Evolutionary conservation across 2,113 vertebrate species (phyloP), one percentile per base, ranked within the genome.

Genomic region (Cercocebus atys): DNA sequence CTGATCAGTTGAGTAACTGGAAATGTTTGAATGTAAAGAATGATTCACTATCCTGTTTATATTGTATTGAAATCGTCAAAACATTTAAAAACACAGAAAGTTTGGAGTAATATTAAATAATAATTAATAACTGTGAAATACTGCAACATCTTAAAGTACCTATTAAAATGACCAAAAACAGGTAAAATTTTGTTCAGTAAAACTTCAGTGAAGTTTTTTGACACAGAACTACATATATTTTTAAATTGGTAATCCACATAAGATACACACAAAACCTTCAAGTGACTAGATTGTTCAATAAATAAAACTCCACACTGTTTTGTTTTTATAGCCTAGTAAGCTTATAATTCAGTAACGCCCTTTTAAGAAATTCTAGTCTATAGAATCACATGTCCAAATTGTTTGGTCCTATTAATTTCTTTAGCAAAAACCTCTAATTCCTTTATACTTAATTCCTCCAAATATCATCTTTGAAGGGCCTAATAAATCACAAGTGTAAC

Each of bases 51-150:
- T 81, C 94, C 57, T 81, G 43, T 95, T 92, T 90, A 87, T 45
- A 87, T 22, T 55, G 25, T 81, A 95, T 13, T 86, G 66, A 97
- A 95, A 94, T 50, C 70, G 92, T 45, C 45, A 47, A 38, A 82
- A 90, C 82, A 92, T 76, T 83, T 79, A 97, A 95, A 97, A 35
- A 97, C 38, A 7, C 22, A 84, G 35, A 52, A 92, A 94, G 14
- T 91, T 72, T 40, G 45, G 94, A 89, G 47, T 75, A 76, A 73
- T 30, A 88, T 83, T 96, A 96, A 97, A 92, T 95, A 96, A 93
- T 68, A 97, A 40, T 64, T 68, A 97, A 40, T 64, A 96, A 88
- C 45, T 89, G 22, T 86, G 38, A 95, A 96, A 97, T 78, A 88
- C 20, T 73, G 50, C 5, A 80, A 94, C 50, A 97, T 50, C 50